Evolutionary conservation across 92 coral and sea anemone genomes (phyloP).

Genomic region (Zoanthus sansibaricus): DNA sequence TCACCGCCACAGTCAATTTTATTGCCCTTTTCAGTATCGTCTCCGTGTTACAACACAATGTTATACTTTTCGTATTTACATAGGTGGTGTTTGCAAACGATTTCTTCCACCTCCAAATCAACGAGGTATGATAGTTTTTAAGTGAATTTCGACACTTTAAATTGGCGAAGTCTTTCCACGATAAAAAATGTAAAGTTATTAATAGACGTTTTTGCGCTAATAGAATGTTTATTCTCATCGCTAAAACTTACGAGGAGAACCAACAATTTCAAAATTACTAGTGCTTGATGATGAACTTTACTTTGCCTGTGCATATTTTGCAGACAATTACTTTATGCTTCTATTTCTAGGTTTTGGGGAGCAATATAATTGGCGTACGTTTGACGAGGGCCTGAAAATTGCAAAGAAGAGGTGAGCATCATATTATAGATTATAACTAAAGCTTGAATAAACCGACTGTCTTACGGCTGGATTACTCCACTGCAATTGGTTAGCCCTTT

Average conservation of each 20-base stretch:
- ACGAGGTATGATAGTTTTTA: slow-evolving; percentile 24
- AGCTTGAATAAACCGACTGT: no score
- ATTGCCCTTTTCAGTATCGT: no score
- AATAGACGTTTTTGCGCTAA: neutral
- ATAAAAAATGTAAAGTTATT: neutral
- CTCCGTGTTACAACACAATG: neutral
- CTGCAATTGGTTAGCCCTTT: no score
- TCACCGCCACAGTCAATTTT: no score
- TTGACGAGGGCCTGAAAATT: slow-evolving; percentile 23
- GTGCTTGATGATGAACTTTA: neutral
- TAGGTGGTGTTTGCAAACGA: slow-evolving; percentile 49
- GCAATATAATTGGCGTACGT: slow-evolving; percentile 30
- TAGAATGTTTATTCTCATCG: neutral
- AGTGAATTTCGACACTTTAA: neutral
- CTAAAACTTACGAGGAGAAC: neutral
- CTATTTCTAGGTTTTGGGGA: slow-evolving; percentile 34
- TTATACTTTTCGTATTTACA: slow-evolving; percentile 7
- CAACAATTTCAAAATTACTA: neutral
- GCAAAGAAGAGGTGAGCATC: slow-evolving; percentile 9
- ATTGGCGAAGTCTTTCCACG: neutral
- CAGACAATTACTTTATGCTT: neutral
- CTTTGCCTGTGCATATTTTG: neutral
- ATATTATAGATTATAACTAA: no score
- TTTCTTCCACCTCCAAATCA: slow-evolving; percentile 47
- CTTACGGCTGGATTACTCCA: no score